phyloP scores from a whole-genome alignment of 2,113 vertebrate genomes.

The Procavia capensis region DNA sequence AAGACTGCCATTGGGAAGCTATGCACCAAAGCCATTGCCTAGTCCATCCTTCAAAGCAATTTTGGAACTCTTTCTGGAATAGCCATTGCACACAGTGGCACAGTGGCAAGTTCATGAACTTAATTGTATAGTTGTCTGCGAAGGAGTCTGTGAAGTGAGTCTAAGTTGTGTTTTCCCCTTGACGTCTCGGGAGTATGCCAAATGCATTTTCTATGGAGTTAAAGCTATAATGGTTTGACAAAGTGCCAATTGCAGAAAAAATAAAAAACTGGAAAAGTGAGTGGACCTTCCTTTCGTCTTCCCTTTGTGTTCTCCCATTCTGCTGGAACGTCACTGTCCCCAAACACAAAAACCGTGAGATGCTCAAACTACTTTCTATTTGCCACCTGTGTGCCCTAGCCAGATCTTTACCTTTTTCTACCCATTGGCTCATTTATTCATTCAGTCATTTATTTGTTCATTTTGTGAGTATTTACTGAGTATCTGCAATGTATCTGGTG shows the following conservation, averaged over 20 bases:
- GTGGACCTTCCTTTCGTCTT: not conserved
- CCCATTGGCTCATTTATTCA: not conserved
- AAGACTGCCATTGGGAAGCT: no score
- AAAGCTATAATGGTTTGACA: not conserved
- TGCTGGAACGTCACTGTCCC: not conserved
- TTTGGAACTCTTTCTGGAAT: no score
- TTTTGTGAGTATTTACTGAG: constrained; percentile 1
- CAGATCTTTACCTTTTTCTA: not conserved
- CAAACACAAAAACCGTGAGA: not conserved
- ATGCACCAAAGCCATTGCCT: no score
- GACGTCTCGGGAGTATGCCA: not conserved
- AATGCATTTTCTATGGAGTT: constrained; percentile 11
- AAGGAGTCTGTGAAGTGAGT: no score
- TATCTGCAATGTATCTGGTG: not conserved
- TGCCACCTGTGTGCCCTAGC: not conserved
- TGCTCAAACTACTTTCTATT: not conserved
- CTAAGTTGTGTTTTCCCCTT: not conserved
- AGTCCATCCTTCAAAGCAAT: no score
- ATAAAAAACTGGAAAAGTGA: not conserved
- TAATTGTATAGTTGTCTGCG: no score
- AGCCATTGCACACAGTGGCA: no score
- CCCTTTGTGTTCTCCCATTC: not conserved
- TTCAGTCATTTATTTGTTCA: not conserved
- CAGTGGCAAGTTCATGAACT: no score
- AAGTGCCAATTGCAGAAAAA: not conserved